phyloP scores from a whole-genome alignment of 2,888 invertebrate genomes.

The Sussaba pulchella region DNA sequence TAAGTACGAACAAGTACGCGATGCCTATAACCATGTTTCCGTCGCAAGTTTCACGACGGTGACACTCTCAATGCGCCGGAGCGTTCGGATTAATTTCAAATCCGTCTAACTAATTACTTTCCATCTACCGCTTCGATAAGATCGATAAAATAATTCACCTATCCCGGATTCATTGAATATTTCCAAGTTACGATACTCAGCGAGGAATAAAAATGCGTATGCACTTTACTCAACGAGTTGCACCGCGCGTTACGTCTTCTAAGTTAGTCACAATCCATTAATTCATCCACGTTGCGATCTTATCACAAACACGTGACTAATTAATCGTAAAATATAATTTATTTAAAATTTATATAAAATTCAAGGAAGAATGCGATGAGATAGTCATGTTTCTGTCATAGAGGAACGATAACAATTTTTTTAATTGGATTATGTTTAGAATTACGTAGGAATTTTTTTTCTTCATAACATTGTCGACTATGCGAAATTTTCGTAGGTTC shows the following conservation, averaged over 20 bases:
- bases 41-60: constrained; percentile 17
- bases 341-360: neutral
- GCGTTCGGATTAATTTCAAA: constrained; percentile 22
- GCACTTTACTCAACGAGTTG: neutral
- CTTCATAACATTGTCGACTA: constrained; percentile 10
- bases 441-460: constrained; percentile 2
- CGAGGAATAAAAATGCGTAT: neutral
- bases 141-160: neutral
- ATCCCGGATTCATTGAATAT: neutral
- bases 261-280: neutral
- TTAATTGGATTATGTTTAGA: constrained; percentile 18
- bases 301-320: constrained; percentile 7
- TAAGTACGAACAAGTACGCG: constrained; percentile 15
- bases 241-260: constrained; percentile 5
- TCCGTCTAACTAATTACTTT: constrained; percentile 39
- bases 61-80: neutral
- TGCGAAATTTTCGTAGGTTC: neutral
- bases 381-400: constrained; percentile 21
- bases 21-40: constrained; percentile 30
- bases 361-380: constrained; percentile 15
- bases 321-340: constrained; percentile 1
- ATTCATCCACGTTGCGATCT: constrained; percentile 15
- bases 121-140: neutral
- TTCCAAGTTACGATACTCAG: neutral
- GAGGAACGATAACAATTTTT: constrained; percentile 11